A percentile compares a stretch with the other conserved stretches of the same genome.
phyloP scores from a whole-genome alignment of 2,113 vertebrate species.

The Tauraco erythrolophus region DNA sequence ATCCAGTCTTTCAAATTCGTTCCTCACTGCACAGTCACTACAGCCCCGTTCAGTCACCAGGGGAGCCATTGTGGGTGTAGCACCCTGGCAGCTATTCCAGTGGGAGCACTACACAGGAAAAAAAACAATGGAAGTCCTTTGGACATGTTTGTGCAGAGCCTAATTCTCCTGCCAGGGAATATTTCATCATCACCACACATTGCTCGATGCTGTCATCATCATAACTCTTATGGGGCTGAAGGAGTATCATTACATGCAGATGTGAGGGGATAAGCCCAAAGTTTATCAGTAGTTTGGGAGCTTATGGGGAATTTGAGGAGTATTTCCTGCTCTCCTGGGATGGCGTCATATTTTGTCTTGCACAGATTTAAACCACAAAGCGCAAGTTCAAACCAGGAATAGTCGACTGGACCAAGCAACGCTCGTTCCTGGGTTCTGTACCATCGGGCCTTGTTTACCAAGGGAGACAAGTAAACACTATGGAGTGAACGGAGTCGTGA shows the following conservation, averaged over 20 bases:
- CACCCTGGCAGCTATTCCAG: background rate
- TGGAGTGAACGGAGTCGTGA: background rate
- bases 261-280: background rate
- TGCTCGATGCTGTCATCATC: background rate
- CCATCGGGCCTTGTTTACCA: fast-evolving
- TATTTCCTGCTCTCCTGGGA: background rate
- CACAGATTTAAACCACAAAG: background rate
- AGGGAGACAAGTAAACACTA: background rate
- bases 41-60: background rate
- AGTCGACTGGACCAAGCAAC: background rate
- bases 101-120: background rate
- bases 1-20: background rate
- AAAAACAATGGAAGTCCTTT: background rate
- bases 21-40: background rate
- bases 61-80: background rate
- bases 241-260: background rate
- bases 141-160: background rate
- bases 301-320: background rate
- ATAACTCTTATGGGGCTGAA: background rate
- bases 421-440: background rate
- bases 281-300: background rate
- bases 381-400: background rate
- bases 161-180: background rate
- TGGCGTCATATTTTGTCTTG: background rate
- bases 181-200: fast-evolving